phyloP scores from a whole-genome alignment of 2,797 vertebrate species.

The Natrix natrix region DNA sequence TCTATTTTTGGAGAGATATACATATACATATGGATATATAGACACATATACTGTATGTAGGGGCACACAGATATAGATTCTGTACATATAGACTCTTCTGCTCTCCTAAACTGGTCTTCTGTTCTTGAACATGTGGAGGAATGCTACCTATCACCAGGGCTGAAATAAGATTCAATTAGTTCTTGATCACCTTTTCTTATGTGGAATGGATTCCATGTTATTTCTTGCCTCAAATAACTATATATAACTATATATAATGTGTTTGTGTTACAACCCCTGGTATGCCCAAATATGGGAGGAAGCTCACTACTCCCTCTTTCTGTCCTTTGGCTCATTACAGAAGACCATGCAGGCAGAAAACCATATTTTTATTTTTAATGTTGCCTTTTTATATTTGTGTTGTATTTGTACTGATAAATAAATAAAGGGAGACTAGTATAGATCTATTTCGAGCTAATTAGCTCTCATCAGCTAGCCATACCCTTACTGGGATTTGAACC shows the following conservation, averaged over 20 bases:
- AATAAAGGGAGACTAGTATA: too few relatives aligned
- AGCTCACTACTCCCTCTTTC: too few relatives aligned
- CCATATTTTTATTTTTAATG: too few relatives aligned
- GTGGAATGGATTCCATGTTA: background rate
- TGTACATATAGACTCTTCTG: background rate
- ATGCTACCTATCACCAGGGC: background rate
- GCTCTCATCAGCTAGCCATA: too few relatives aligned
- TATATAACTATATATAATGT: background rate
- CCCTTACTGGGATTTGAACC: too few relatives aligned
- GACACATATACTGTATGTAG: background rate
- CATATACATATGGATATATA: background rate
- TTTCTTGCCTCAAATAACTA: background rate
- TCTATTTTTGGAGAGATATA: background rate
- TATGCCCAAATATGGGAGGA: too few relatives aligned
- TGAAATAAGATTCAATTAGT: background rate
- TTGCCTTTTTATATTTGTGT: too few relatives aligned
- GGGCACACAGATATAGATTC: background rate
- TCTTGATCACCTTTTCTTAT: background rate
- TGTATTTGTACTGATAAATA: too few relatives aligned
- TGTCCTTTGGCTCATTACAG: too few relatives aligned
- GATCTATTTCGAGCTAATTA: too few relatives aligned
- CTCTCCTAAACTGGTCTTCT: background rate
- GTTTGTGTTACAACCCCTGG: too few relatives aligned
- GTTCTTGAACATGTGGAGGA: background rate
- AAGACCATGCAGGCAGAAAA: too few relatives aligned